Conservation (phyloP, 2,797 vertebrate species). For the Chelidonichthys spinosus region DNA sequence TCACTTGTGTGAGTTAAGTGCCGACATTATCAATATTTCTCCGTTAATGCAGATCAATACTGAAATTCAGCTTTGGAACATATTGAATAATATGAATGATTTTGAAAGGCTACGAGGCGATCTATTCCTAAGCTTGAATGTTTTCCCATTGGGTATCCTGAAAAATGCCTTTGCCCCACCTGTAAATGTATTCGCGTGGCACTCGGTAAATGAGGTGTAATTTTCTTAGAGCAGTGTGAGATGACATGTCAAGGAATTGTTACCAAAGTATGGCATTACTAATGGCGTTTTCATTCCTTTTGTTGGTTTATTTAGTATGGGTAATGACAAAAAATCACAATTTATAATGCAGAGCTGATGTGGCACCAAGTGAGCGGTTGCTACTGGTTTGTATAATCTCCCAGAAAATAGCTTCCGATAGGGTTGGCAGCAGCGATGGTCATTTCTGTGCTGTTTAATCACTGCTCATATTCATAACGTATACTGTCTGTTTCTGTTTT, state of each 20-base stretch:
- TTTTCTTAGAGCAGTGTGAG: conserved; percentile 26
- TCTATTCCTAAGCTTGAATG: conserved; percentile 41
- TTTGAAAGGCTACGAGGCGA: conserved; percentile 42
- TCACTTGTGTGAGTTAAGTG: conserved; percentile 51
- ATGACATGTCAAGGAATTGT: conserved; percentile 27
- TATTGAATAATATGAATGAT: conserved; percentile 44
- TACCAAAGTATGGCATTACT: conserved; percentile 22
- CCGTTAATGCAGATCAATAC: conserved; percentile 38
- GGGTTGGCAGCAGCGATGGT: conserved; percentile 20
- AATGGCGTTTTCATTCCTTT: conserved; percentile 20
- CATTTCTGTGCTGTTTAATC: conserved; percentile 40
- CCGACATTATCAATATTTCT: conserved; percentile 40
- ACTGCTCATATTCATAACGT: conserved; percentile 31
- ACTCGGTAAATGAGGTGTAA: conserved; percentile 37
- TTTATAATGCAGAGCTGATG: conserved; percentile 11
- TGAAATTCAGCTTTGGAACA: conserved; percentile 45
- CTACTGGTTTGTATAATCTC: conserved; percentile 26
- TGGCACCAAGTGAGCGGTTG: conserved; percentile 16
- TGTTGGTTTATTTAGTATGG: conserved; percentile 34
- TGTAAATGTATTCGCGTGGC: conserved; percentile 28
- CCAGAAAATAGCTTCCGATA: conserved; percentile 28
- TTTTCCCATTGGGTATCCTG: conserved; percentile 35
- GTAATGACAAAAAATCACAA: conserved; percentile 16
- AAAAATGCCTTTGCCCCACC: conserved; percentile 20
- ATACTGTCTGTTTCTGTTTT: conserved; percentile 26